Evolutionary conservation across 2,113 vertebrate genomes (phyloP), one percentile per base, ranked within the genome.

Genomic region (Bambusicola thoracicus): DNA sequence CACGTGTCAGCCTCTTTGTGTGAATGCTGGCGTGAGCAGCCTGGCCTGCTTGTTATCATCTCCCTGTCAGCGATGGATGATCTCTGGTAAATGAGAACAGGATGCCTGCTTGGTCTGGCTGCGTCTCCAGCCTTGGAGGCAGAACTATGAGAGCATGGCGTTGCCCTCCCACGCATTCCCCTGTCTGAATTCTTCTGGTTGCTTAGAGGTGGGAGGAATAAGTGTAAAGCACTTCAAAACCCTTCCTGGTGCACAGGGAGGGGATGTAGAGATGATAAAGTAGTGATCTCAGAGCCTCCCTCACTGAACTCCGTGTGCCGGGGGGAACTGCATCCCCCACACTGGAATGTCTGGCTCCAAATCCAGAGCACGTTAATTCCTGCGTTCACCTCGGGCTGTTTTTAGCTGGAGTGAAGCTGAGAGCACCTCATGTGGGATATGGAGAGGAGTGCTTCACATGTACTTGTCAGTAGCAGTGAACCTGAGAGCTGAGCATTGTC

Each of bases 291-390:
- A 38, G n/a, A 79, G 46, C 55, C 55, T 68, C 24, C 36, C 8
- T 27, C 11, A 29, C n/a, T 24, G 36, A 49, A 44, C 19, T 62
- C 30, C 6, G 19, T 0, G 8, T 25, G 17, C 61, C 29, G 8
- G 66, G 21, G 27, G 9, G 32, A 82, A 8, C 19, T 7, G 13
- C 10, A 40, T 29, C 20, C 48, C 29, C 32, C 66, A 11, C 38
- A 6, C 25, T 15, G 8, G 51, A 10, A 5, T 43, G 8, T 25
- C 38, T 14, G n/a, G 70, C 44, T 51, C 34, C 30, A 11, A 53
- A 48, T 15, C 15, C 18, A 30, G 21, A 32, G 12, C 0, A 0
- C 4, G 13, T 40, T 41, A 15, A 11, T 30, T 10, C 40, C 30
- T 24, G 3, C 11, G 11, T 40, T 76, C 10, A 4, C 13, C 21